Conservation (phyloP, 2,888 invertebrate species). For the Acleris laterana region DNA sequence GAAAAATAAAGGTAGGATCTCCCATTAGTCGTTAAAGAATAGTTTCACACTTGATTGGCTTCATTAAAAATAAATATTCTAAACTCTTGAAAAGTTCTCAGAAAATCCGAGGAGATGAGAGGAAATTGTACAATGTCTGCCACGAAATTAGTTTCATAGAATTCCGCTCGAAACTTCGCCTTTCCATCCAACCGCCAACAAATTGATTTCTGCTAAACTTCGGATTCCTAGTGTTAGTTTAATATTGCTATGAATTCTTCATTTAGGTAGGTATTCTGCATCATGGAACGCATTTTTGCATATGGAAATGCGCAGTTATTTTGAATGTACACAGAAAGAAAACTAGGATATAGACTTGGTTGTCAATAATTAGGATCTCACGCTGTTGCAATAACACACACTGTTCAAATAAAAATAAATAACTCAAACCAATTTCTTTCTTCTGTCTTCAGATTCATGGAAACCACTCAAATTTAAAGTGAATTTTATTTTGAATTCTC, state of each 20-base stretch:
- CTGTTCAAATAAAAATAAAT: too few relatives aligned
- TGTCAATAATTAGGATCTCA: constrained; percentile 3
- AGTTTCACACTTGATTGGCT: neutral
- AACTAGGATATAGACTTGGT: neutral
- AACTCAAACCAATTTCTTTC: too few relatives aligned
- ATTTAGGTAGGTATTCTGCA: constrained; percentile 3
- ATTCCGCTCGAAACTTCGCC: constrained; percentile 21
- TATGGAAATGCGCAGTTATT: neutral
- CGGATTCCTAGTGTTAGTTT: constrained; percentile 6
- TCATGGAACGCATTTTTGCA: neutral
- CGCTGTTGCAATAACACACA: constrained; percentile 12
- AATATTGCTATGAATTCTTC: constrained; percentile 8
- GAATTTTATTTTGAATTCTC: too few relatives aligned
- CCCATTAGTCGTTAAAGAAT: neutral
- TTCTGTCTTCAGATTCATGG: too few relatives aligned
- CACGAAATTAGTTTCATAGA: constrained; percentile 27
- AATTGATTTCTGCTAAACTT: constrained; percentile 26
- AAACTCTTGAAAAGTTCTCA: neutral
- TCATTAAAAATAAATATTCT: neutral
- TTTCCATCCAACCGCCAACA: constrained; percentile 23
- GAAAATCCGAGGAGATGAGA: neutral
- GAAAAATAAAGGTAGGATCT: neutral
- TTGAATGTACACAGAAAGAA: neutral
- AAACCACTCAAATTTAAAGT: too few relatives aligned
- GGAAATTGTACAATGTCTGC: constrained; percentile 4